These are phyloP conservation scores for Silurus glanis DNA, from an alignment of 2,113 vertebrate species.

Conservation along the genomic window DNA sequence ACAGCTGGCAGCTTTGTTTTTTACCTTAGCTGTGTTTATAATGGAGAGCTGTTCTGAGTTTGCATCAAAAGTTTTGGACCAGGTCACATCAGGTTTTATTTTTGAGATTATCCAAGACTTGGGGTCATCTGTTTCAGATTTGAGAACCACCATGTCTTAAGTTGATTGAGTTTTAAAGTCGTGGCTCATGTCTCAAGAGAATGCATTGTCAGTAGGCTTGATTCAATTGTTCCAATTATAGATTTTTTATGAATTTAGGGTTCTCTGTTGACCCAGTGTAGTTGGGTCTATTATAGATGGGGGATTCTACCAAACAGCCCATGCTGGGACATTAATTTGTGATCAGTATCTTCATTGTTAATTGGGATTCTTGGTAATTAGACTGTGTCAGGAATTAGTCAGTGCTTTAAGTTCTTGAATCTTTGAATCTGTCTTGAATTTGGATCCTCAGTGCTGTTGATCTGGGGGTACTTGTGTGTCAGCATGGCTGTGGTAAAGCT, in stretches of 20 bases:
- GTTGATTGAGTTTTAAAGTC: slow-evolving; percentile 20
- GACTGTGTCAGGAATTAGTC: not conserved
- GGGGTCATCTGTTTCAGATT: slow-evolving; percentile 28
- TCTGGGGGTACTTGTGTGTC: slow-evolving; percentile 52
- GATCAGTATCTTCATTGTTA: not conserved
- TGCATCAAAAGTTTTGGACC: not conserved
- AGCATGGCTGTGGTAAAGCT: slow-evolving; percentile 63
- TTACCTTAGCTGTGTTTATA: not conserved
- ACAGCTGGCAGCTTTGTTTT: slow-evolving; percentile 21
- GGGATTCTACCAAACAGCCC: not conserved
- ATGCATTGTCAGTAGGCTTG: slow-evolving; percentile 2
- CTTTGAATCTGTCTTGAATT: slow-evolving; percentile 1
- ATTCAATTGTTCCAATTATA: slow-evolving; percentile 36
- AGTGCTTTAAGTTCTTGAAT: not conserved
- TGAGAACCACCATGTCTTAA: not conserved
- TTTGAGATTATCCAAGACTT: slow-evolving; percentile 22
- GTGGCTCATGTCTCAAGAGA: slow-evolving; percentile 6
- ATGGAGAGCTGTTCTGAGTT: not conserved
- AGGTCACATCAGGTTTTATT: slow-evolving; percentile 8
- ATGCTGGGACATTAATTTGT: not conserved
- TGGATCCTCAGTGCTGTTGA: slow-evolving; percentile 10
- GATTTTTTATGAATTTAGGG: slow-evolving; percentile 4
- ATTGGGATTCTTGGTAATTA: not conserved
- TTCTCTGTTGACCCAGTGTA: not conserved
- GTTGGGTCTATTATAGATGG: not conserved